Evolutionary conservation across 2,797 vertebrate species (phyloP).

Genomic region (Apogon talboti): DNA sequence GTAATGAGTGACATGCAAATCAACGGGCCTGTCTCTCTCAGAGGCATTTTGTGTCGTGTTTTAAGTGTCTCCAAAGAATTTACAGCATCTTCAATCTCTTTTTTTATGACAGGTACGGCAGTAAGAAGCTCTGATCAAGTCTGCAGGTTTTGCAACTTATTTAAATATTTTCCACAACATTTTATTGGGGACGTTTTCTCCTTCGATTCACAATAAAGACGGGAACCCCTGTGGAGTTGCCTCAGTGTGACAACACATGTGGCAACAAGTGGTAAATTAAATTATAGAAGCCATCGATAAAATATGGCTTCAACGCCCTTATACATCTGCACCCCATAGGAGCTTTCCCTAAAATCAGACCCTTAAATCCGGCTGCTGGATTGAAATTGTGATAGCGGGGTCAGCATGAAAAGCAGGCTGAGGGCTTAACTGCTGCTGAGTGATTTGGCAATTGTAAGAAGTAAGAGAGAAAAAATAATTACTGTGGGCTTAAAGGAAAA

Average conservation of each 20-base stretch:
- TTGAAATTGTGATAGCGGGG: conserved; percentile 68
- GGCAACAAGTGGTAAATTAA: conserved; percentile 76
- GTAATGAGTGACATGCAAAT: conserved; percentile 57
- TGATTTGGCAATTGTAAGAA: conserved; percentile 74
- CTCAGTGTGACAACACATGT: conserved; percentile 57
- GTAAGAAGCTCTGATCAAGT: conserved; percentile 9
- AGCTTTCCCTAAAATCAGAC: conserved; percentile 63
- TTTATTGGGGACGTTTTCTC: conserved; percentile 35
- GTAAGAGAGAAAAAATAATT: conserved; percentile 80
- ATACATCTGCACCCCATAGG: conserved; percentile 40
- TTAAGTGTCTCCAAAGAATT: conserved; percentile 26
- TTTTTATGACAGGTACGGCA: conserved; percentile 22
- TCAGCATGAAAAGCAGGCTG: conserved; percentile 66
- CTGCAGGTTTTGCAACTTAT: conserved; percentile 47
- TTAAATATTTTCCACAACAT: conserved; percentile 35
- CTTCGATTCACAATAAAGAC: conserved; percentile 30
- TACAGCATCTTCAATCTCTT: conserved; percentile 38
- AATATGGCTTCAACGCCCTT: conserved; percentile 50
- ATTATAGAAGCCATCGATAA: conserved; percentile 69
- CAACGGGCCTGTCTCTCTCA: conserved; percentile 42
- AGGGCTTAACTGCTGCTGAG: conserved; percentile 73
- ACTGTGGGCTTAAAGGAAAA: conserved; percentile 75
- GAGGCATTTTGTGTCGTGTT: conserved; percentile 24
- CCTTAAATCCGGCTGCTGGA: conserved; percentile 62
- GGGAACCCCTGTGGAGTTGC: conserved; percentile 37